Evolutionary conservation across 2,888 invertebrate species (phyloP).

Genomic region (Parnassius smintheus): DNA sequence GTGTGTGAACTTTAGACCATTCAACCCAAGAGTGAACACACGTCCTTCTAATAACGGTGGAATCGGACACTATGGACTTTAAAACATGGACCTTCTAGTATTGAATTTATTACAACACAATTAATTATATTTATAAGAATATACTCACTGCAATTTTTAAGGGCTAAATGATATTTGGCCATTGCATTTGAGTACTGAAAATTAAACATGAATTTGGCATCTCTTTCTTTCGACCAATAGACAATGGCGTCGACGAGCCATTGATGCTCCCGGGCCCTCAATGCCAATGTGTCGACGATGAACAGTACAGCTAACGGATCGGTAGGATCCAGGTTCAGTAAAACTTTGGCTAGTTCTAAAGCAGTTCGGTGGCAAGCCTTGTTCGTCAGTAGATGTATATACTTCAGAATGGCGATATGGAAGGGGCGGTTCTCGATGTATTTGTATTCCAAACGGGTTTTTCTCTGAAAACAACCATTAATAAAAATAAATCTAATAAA

Average conservation of each 20-base stretch:
- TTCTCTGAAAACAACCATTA: conserved; percentile 43
- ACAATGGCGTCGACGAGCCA: conserved; percentile 80
- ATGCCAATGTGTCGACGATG: conserved; percentile 89
- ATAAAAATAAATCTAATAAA: no score
- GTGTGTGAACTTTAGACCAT: no score
- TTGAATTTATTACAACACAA: no score
- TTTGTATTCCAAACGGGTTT: conserved; percentile 51
- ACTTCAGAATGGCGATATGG: conserved; percentile 87
- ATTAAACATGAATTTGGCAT: conserved; percentile 49
- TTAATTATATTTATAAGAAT: background rate
- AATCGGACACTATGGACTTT: background rate
- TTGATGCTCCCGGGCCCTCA: conserved; percentile 86
- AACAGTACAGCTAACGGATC: conserved; percentile 89
- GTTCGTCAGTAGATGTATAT: conserved; percentile 87
- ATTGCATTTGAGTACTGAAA: conserved; percentile 56
- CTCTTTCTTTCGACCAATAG: conserved; percentile 40
- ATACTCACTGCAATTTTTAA: conserved; percentile 42
- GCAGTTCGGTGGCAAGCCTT: conserved; percentile 92
- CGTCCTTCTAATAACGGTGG: background rate
- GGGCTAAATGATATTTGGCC: conserved; percentile 51
- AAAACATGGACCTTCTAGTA: background rate
- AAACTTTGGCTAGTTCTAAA: conserved; percentile 90
- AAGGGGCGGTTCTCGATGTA: conserved; percentile 59
- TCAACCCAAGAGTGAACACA: background rate
- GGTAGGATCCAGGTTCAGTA: conserved; percentile 87